Base-by-base conservation (phyloP, 2,888 invertebrate species). In the Frankliniella fusca region DNA sequence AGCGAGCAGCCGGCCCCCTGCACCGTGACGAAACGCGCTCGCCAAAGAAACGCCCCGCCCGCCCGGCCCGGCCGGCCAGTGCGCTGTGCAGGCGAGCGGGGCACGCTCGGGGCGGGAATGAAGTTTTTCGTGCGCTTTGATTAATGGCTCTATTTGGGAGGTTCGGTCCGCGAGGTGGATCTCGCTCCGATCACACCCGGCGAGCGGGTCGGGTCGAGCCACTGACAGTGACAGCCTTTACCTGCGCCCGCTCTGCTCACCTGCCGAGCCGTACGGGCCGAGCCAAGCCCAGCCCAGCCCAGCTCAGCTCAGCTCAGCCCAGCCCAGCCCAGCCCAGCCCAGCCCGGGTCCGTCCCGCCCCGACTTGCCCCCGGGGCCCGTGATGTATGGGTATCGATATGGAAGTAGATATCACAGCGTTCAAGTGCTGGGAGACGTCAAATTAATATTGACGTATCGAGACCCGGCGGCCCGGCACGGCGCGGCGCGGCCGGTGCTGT, bases 361-460 rank as follows among this genome's bases (percentile, higher is more conserved):
- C 38, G 61, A 18, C 61, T 27, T 23, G 23, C 23, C 70, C 70
- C 70, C 70, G 23, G 70, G 70, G 23, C 27, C 70, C 27, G 70
- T 76, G 70, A 76, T 76, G 70, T 76, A 76, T 76, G 70, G 27
- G 27, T 76, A 76, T 76, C 70, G 70, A 76, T 76, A 76, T 76
- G 70, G 70, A 27, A 76, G 70, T 76, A 27, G 70, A 76, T 76
- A 76, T 76, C 70, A 76, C 18, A 54, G 54, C 54, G 54, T 12
- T 54, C 54, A 76, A 76, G 70, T 76, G 70, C 70, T 76, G 70
- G 70, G 70, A 76, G 70, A 76, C 70, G 70, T 76, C 70, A 76
- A 76, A 76, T 76, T 76, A 76, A 76, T 76, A 76, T 76, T 76
- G 70, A 76, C 70, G 70, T 76, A 76, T 76, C 70, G 70, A 27